Percentiles rank a stretch among this genome's conserved stretches.
Conservation (phyloP, 2,797 vertebrate genomes). For the Sebastolobus alascanus region DNA sequence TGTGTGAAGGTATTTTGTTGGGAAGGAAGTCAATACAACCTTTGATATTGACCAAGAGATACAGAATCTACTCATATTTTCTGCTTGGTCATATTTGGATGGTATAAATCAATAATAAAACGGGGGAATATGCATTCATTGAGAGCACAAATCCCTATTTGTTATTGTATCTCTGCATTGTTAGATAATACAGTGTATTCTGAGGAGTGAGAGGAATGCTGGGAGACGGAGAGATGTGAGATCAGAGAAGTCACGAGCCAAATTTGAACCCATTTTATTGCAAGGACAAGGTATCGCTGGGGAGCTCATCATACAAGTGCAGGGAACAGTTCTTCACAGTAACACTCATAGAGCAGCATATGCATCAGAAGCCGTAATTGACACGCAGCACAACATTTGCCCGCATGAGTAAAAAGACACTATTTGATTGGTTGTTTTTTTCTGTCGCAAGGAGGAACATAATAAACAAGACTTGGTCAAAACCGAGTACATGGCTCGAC, state of each 20-base stretch:
- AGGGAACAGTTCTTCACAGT: conserved; percentile 2
- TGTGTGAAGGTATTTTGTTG: not conserved
- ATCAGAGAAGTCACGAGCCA: conserved; percentile 5
- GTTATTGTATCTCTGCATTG: conserved; percentile 9
- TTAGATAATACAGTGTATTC: conserved; percentile 27
- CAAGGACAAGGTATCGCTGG: not conserved
- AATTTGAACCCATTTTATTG: conserved; percentile 34
- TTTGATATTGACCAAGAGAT: conserved; percentile 6
- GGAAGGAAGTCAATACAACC: not conserved
- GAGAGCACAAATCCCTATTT: not conserved
- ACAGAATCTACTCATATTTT: not conserved
- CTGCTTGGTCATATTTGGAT: not conserved
- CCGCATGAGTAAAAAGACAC: not conserved
- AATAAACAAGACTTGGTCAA: too few species aligned
- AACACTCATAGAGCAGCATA: not conserved
- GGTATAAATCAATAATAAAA: conserved; percentile 9
- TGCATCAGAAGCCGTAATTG: conserved; percentile 10
- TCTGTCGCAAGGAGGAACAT: not conserved
- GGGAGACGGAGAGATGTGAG: conserved; percentile 7
- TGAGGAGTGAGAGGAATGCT: conserved; percentile 1
- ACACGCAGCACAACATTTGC: not conserved
- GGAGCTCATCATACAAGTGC: conserved; percentile 23
- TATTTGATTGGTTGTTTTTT: not conserved
- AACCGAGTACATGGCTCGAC: too few species aligned
- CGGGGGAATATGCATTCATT: not conserved